Conservation (phyloP, 2,888 invertebrate genomes). For the Sesia apiformis region DNA sequence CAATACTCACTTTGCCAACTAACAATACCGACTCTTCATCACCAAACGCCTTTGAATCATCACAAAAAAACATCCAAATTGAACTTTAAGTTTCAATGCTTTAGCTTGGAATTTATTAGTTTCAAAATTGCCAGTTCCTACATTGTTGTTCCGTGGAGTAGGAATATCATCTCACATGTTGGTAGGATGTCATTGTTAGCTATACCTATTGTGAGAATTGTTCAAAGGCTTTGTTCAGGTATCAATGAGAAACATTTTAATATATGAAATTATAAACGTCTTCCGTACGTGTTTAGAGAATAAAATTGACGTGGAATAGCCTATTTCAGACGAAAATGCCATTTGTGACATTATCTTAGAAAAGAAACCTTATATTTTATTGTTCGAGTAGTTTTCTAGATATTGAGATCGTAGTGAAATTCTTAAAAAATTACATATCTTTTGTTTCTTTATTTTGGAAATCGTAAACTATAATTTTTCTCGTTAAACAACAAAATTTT, state of each 20-base stretch:
- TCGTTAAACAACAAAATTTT: neutral
- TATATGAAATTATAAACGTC: conserved; percentile 73
- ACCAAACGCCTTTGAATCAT: conserved; percentile 8
- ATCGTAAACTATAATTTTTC: neutral
- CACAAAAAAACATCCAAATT: neutral
- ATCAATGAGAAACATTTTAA: conserved; percentile 74
- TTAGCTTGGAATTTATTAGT: neutral
- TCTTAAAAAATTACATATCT: too few species aligned
- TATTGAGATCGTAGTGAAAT: too few species aligned
- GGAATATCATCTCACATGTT: conserved; percentile 62
- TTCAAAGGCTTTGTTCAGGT: conserved; percentile 50
- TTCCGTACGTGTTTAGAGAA: conserved; percentile 42
- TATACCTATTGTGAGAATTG: conserved; percentile 67
- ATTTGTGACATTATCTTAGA: too few species aligned
- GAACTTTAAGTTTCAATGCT: neutral
- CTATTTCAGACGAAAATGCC: too few species aligned
- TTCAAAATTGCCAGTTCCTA: neutral
- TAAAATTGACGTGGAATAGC: neutral
- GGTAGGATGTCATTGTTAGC: conserved; percentile 71
- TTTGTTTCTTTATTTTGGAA: too few species aligned
- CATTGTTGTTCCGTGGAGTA: conserved; percentile 18
- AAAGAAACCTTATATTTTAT: too few species aligned
- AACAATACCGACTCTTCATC: conserved; percentile 32
- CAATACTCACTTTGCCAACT: conserved; percentile 62
- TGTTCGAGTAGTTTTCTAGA: too few species aligned